Percentiles rank a stretch among this genome's conserved stretches.
Conservation (phyloP, 1,140 invertebrate species). For the Ceratina calcarata region DNA sequence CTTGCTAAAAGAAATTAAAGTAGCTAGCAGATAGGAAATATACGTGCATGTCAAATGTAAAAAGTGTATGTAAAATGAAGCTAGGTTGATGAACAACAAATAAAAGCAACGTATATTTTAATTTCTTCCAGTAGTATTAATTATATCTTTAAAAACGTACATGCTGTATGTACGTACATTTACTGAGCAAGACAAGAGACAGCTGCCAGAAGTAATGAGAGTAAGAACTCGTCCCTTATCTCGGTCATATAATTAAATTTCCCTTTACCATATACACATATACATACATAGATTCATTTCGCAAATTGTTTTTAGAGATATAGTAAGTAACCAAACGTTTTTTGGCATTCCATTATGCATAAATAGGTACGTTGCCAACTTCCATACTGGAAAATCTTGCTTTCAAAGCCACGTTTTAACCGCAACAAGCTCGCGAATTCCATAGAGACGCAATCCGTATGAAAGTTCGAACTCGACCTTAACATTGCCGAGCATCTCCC, state of each 20-base stretch:
- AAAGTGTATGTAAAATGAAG: background rate
- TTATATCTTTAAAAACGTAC: background rate
- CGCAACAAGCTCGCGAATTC: background rate
- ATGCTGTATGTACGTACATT: background rate
- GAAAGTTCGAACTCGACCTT: conserved; percentile 52
- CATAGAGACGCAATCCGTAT: conserved; percentile 38
- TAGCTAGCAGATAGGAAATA: background rate
- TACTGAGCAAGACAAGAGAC: background rate
- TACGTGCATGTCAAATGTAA: too few species aligned
- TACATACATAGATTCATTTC: background rate
- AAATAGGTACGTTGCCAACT: background rate
- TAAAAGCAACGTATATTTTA: too few species aligned
- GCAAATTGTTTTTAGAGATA: too few species aligned
- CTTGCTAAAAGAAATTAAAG: background rate
- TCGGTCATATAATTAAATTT: background rate
- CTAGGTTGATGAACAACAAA: background rate
- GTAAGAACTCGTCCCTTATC: background rate
- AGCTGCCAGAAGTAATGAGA: background rate
- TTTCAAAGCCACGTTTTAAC: background rate
- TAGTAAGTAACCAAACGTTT: background rate
- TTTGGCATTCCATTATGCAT: too few species aligned
- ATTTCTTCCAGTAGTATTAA: background rate
- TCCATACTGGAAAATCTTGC: background rate
- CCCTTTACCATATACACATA: too few species aligned
- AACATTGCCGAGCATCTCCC: conserved; percentile 40